Percentiles rank a stretch among this genome's conserved stretches.
Conservation (phyloP, 2,888 invertebrate species). For the Drosophila peninsularis region DNA sequence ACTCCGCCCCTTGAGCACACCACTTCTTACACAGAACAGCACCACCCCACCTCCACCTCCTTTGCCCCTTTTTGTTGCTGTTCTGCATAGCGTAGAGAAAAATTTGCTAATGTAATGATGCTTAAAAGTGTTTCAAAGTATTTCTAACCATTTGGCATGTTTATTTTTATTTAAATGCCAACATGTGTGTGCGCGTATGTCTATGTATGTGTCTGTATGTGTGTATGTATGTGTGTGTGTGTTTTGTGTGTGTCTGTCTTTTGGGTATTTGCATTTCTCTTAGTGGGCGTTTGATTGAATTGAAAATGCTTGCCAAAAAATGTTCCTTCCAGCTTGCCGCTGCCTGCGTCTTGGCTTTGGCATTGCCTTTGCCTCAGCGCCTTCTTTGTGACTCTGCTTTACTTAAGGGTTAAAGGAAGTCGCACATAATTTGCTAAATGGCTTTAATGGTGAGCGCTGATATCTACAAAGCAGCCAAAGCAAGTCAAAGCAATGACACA, state of each 20-base stretch:
- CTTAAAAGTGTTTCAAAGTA: slow-evolving; percentile 81
- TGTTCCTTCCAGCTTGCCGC: slow-evolving; percentile 22
- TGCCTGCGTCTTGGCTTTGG: slow-evolving; percentile 7
- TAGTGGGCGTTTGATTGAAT: slow-evolving; percentile 78
- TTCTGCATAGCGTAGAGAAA: slow-evolving; percentile 34
- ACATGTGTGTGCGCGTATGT: slow-evolving; percentile 53
- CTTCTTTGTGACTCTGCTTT: slow-evolving; percentile 41
- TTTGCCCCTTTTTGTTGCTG: background rate
- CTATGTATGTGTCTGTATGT: slow-evolving; percentile 8
- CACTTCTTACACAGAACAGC: background rate
- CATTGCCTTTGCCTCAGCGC: slow-evolving; percentile 18
- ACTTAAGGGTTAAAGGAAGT: slow-evolving; percentile 64
- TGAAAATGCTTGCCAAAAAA: slow-evolving; percentile 77
- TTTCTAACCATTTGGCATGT: slow-evolving; percentile 72
- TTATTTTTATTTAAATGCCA: slow-evolving; percentile 79
- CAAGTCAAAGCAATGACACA: slow-evolving; percentile 22
- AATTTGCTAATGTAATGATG: slow-evolving; percentile 81
- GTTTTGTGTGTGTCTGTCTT: slow-evolving; percentile 22
- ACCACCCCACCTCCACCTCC: background rate
- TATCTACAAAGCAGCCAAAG: background rate
- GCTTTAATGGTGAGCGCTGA: slow-evolving; percentile 59
- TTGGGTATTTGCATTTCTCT: slow-evolving; percentile 59
- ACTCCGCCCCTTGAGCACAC: background rate
- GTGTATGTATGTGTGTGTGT: background rate
- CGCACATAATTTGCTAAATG: slow-evolving; percentile 77